Evolutionary conservation across 1,140 invertebrate genomes (phyloP), one percentile per base, ranked within the genome.

Genomic region (Drosophila grimshawi): DNA sequence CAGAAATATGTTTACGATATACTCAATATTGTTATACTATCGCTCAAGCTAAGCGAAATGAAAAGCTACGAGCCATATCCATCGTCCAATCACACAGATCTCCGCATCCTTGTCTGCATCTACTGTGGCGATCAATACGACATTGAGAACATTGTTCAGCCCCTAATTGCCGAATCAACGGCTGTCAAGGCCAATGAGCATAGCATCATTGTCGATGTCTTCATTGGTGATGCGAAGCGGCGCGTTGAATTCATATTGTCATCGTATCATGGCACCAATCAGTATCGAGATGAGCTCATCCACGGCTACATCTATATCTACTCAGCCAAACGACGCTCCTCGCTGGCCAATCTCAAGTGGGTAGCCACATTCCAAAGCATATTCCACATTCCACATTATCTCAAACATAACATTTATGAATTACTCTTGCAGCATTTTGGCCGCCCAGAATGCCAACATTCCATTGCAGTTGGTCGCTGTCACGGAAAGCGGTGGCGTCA

Each of bases 271-370:
- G 97, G 97, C 66, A 97, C 97, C 7, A 97, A 96, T 93, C 96
- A 97, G 77, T 98, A 97, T 93, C 94, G 97, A 71, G 97, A 98
- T 92, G 97, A 98, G 92, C 93, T 98, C 35, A 97, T 98, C 65
- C 98, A 99, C 93, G 98, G 98, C 32, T 98, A 98, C 91, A 98
- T 99, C 88, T 94, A 99, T 59, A 97, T 99, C 55, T 99, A 98
- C 93, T 99, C 98, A 2, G 96, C 97, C 4, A 98, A 98, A 93
- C 94, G 98, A 89, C 98, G 97, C 95, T 98, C 98, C 5, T 99
- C 98, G 19, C 94, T 99, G 66, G 96, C 97, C 5, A 98, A 97
- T 45, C 94, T 99, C 29, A 98, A 97, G 97, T 98, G 93, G 94
- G 94, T 94, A 49, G 49, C 27, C 11, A 3, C 0, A 5, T 11